Evolutionary conservation across 1,140 invertebrate genomes (phyloP), one percentile per base, ranked within the genome.

Genomic region (Neomicropteryx cornuta): DNA sequence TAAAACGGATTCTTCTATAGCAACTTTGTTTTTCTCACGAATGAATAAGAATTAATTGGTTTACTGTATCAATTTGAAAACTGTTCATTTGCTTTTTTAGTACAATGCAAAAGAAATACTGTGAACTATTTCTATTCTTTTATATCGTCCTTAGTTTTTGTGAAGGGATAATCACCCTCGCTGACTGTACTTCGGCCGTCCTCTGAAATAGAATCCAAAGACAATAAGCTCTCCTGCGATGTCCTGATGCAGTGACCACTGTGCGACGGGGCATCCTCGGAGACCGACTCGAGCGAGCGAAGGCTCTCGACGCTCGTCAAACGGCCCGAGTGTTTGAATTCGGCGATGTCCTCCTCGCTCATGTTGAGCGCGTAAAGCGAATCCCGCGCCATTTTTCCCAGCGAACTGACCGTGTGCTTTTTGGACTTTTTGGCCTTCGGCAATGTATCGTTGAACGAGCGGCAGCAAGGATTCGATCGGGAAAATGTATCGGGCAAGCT

Each of bases 171-270:
- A n/a, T n/a, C n/a, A n/a, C n/a, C n/a, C n/a, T n/a, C n/a, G n/a
- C n/a, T n/a, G n/a, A n/a, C n/a, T n/a, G n/a, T n/a, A 27, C 62
- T 62, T 32, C 49, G 44, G 33, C 60, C 62, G 39, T 65, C 62
- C 36, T 68, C 65, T 0, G 52, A 62, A 5, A 68, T 66, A 0
- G 63, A 66, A 27, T 65, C 63, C 8, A 68, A 29, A 2, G 65
- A 68, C 51, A 66, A 62, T 0, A 68, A 44, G 41, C 63, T 66
- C 29, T 68, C 65, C 38, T 66, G 63, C 0, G 62, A 66, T 0
- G 55, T 56, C 14, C 63, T 45, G 4, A 63, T 39, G 27, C 62
- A 66, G 0, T 56, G 45, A 0, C 59, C 58, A 24, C 58, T 61
- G 22, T 62, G 60, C 1, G 59, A 66, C 28, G 59, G 58, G 0